These are phyloP conservation scores for Rallus limicola DNA, from an alignment of 2,113 vertebrate genomes.

Conservation along the genomic window DNA sequence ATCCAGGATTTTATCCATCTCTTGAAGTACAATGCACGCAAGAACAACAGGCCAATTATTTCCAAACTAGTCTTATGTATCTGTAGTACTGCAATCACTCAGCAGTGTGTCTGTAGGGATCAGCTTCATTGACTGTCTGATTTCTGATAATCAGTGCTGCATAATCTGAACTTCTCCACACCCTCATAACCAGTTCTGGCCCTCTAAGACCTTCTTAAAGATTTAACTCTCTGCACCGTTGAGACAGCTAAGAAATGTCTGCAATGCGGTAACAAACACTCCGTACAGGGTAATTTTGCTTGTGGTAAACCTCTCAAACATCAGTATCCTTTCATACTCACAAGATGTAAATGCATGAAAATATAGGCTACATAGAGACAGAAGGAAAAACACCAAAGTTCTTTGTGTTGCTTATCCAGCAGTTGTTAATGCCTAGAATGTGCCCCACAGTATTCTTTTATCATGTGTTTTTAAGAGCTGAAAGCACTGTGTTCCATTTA, in stretches of 20 bases:
- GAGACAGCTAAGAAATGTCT: neutral
- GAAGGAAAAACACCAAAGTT: neutral
- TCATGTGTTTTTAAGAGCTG: neutral
- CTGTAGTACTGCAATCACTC: neutral
- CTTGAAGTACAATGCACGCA: neutral
- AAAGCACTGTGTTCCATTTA: neutral
- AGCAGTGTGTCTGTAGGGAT: neutral
- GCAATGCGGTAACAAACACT: neutral
- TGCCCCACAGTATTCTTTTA: neutral
- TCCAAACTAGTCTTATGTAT: neutral
- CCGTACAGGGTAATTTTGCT: neutral
- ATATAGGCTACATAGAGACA: neutral
- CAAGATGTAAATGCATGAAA: neutral
- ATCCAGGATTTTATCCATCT: neutral
- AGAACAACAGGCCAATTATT: neutral
- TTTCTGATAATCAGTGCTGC: neutral
- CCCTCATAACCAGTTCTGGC: neutral
- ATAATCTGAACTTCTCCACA: neutral
- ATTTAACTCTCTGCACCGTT: neutral
- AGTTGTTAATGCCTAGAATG: neutral
- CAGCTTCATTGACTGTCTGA: neutral
- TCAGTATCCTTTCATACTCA: neutral
- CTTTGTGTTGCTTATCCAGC: neutral
- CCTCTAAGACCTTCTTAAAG: neutral
- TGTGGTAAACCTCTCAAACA: neutral